Base-by-base conservation (phyloP, 2,888 invertebrate species). In the Xiphydria camelus region DNA sequence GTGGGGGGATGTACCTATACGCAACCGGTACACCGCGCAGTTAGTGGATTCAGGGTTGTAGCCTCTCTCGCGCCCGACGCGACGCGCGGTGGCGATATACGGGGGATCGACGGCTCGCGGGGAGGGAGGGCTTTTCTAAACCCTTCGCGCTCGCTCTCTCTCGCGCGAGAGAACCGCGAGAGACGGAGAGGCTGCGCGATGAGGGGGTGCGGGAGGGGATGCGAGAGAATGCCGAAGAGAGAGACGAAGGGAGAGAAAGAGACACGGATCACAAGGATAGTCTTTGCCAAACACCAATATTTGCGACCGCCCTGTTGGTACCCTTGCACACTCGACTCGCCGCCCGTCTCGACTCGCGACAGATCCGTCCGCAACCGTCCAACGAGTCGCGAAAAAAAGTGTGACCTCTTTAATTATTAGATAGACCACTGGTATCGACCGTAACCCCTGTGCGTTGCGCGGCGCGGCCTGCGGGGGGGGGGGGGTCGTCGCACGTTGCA, bases 201-300 rank as follows among this genome's bases (percentile, higher is more conserved):
- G 48, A 45, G 44, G 52, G 33, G 20, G 45, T 37, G 26, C 49
- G 52, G 49, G 56, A 53, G 61, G 45, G 41, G 54, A n/a, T n/a
- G n/a, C 60, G 55, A 57, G 55, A 54, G 54, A 56, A 48, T 42
- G 43, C 47, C 51, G 58, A 59, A 61, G 58, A 55, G 45, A 46
- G 52, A 45, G 42, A 42, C 9, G 26, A 18, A 33, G 42, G 22
- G 61, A 60, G 62, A 67, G 64, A 64, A 63, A 72, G 64, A 68
- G 70, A 67, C 70, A 70, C 67, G 67, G 67, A 68, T 65, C 66
- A 71, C 69, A 65, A 66, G 73, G 73, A 70, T 74, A 70, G 74
- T 74, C 75, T 75, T 75, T 74, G 73, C 70, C 75, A 75, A 75
- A 74, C 69, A 74, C 70, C 70, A 75, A 75, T 74, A 75, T 75